These are phyloP conservation scores for Darevskia mixta DNA, from an alignment of 2,797 vertebrate species.

Conservation along the genomic window DNA sequence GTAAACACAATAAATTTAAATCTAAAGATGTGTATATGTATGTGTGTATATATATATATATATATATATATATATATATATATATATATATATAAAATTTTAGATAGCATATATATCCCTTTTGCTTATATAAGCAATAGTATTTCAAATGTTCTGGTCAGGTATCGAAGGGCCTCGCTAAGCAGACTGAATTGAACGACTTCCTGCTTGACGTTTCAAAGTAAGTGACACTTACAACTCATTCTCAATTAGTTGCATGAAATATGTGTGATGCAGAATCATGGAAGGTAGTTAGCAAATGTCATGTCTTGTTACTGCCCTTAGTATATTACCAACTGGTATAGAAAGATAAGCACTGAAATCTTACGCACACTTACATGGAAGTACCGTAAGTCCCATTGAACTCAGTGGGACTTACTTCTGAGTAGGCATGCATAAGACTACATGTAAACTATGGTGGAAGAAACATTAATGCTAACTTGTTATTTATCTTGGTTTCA, in stretches of 20 bases:
- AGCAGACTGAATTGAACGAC: constrained; percentile 98
- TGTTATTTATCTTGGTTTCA: background rate
- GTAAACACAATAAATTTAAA: constrained; percentile 5
- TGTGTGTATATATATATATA: background rate
- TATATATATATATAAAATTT: background rate
- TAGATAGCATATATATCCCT: background rate
- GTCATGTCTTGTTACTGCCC: background rate
- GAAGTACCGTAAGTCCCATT: too few species aligned
- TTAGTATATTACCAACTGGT: background rate
- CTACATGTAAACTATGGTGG: too few species aligned
- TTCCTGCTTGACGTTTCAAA: constrained; percentile 99
- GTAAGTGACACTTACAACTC: constrained; percentile 82
- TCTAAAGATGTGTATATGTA: constrained; percentile 24
- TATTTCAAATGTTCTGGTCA: constrained; percentile 65
- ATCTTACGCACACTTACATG: too few species aligned
- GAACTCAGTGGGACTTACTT: too few species aligned
- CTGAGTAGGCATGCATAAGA: too few species aligned
- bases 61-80: background rate
- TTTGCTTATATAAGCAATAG: constrained; percentile 56
- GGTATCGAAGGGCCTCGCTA: constrained; percentile 97
- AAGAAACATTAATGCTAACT: background rate
- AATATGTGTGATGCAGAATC: background rate
- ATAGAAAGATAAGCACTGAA: background rate
- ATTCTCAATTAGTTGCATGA: background rate
- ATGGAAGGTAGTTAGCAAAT: background rate